phyloP scores from a whole-genome alignment of 2,113 vertebrate species.

The Myodes glareolus region DNA sequence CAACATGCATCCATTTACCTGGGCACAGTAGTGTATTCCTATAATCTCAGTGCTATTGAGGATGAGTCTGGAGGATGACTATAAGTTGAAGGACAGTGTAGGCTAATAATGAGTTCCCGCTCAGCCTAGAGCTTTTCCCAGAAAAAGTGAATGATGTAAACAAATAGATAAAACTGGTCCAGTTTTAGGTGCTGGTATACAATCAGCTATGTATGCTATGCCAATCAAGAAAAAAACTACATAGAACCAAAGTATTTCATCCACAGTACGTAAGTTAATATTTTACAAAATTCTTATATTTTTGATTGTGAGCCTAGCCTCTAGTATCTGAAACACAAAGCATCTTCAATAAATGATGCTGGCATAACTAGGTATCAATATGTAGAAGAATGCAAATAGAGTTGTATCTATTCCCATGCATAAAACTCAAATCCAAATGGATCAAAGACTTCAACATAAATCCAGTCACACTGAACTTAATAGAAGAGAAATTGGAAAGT shows the following conservation, averaged over 20 bases:
- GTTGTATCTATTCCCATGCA: no score
- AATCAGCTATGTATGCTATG: background rate
- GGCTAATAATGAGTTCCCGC: background rate
- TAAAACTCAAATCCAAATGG: no score
- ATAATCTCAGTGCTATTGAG: no score
- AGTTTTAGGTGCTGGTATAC: background rate
- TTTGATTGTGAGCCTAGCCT: no score
- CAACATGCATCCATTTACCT: background rate
- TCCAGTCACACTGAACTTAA: no score
- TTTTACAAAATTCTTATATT: background rate
- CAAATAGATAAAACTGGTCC: background rate
- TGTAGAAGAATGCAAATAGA: no score
- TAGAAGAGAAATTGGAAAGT: no score
- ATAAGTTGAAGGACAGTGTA: background rate
- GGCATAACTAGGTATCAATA: no score
- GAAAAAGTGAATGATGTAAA: background rate
- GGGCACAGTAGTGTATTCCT: background rate
- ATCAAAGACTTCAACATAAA: no score
- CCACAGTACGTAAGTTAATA: background rate
- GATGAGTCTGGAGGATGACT: background rate
- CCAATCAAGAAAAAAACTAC: background rate
- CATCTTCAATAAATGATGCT: no score
- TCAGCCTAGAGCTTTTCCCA: background rate
- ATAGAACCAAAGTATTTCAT: background rate
- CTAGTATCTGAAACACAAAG: no score